Percentiles rank a stretch among this genome's conserved stretches.
Evolutionary conservation across 2,888 invertebrate genomes (phyloP).

Genomic region (Antheraea assamensis): DNA sequence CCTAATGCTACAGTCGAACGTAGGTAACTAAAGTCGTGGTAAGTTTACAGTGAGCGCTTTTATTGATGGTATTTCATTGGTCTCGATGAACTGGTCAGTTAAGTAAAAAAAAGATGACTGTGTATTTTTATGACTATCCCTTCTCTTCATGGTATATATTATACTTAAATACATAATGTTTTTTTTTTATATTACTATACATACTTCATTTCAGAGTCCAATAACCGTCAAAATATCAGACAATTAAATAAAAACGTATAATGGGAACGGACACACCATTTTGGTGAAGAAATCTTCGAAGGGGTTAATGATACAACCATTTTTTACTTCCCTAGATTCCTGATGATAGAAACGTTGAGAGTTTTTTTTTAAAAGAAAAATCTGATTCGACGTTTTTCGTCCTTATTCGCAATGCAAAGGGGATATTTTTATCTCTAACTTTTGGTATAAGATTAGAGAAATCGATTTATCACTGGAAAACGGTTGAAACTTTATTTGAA

Average conservation of each 20-base stretch:
- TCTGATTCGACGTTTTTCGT: slow-evolving; percentile 25
- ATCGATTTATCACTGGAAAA: not conserved
- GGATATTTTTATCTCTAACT: not conserved
- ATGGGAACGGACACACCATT: slow-evolving; percentile 29
- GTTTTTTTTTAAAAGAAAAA: slow-evolving; percentile 23
- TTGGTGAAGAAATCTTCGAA: slow-evolving; percentile 36
- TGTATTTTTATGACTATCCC: too few species aligned
- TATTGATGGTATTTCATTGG: too few species aligned
- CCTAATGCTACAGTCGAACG: too few species aligned
- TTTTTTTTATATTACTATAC: too few species aligned
- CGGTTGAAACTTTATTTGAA: not conserved
- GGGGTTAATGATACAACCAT: slow-evolving; percentile 44
- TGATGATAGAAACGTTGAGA: slow-evolving; percentile 28
- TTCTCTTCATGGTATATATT: too few species aligned
- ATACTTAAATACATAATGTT: too few species aligned
- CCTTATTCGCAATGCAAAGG: not conserved
- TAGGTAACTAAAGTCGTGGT: too few species aligned
- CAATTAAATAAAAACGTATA: slow-evolving; percentile 9
- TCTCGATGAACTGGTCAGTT: too few species aligned
- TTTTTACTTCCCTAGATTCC: slow-evolving; percentile 36
- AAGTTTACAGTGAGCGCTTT: too few species aligned
- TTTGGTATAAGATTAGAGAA: not conserved
- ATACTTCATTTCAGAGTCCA: not conserved
- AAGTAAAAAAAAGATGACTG: too few species aligned
- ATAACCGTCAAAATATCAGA: not conserved